Conservation (phyloP, 2,888 invertebrate genomes). For the Drosophila aldrichi region DNA sequence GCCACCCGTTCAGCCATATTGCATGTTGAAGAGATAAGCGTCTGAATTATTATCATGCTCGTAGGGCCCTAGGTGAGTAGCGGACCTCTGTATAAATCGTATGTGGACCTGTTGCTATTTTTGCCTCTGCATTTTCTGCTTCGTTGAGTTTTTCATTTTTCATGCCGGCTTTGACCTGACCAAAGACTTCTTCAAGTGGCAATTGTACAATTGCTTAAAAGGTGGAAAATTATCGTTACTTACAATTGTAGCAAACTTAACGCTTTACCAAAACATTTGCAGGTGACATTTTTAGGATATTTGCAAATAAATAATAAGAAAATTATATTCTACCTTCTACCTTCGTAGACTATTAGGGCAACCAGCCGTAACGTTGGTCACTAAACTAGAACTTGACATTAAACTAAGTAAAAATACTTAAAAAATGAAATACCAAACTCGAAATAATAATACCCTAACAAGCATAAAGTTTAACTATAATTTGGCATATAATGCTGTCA, state of each 20-base stretch:
- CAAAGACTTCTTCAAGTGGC: slow-evolving; percentile 23
- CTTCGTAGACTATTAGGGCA: slow-evolving; percentile 69
- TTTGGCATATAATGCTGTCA: background rate
- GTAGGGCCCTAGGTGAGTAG: slow-evolving; percentile 37
- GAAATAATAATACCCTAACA: background rate
- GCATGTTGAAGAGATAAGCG: slow-evolving; percentile 71
- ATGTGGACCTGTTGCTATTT: slow-evolving; percentile 58
- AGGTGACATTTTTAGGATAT: slow-evolving; percentile 44
- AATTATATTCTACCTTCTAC: slow-evolving; percentile 50
- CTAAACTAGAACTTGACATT: slow-evolving; percentile 63
- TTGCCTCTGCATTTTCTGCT: slow-evolving; percentile 82
- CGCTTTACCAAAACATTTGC: slow-evolving; percentile 28
- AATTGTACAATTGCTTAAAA: slow-evolving; percentile 20
- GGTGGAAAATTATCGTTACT: slow-evolving; percentile 38
- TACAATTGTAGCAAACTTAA: slow-evolving; percentile 32
- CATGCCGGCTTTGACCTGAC: slow-evolving; percentile 18
- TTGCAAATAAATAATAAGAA: slow-evolving; percentile 40
- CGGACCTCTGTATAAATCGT: slow-evolving; percentile 31
- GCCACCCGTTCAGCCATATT: slow-evolving; percentile 64
- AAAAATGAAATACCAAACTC: background rate
- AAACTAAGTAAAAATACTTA: slow-evolving; percentile 29
- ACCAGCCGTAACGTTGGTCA: slow-evolving; percentile 60
- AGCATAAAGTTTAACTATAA: background rate
- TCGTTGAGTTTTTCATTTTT: slow-evolving; percentile 74
- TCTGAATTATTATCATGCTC: slow-evolving; percentile 73